phyloP scores from a whole-genome alignment of 2,797 vertebrate species.

The Mus minutoides region DNA sequence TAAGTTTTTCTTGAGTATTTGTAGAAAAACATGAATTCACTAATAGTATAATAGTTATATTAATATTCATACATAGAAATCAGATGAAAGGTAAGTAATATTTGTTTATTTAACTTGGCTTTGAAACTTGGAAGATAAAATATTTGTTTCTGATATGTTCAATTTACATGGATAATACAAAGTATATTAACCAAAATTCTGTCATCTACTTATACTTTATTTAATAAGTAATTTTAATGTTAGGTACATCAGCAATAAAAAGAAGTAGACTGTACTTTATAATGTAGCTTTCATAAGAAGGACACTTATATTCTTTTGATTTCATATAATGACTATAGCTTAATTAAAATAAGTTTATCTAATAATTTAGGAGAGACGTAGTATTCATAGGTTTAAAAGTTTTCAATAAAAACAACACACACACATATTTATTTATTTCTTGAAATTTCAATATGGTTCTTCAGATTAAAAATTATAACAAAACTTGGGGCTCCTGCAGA shows the following conservation, averaged over 20 bases:
- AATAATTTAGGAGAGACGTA: background rate
- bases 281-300: background rate
- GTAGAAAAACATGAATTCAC: background rate
- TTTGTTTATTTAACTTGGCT: background rate
- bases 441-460: background rate
- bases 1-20: background rate
- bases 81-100: background rate
- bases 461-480: background rate
- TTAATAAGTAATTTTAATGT: background rate
- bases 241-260: background rate
- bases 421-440: background rate
- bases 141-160: background rate
- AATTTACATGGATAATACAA: background rate
- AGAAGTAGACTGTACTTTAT: background rate
- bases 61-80: background rate
- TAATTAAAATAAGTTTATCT: background rate
- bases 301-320: background rate
- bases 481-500: background rate
- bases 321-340: background rate
- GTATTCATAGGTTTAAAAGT: background rate
- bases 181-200: background rate
- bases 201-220: background rate
- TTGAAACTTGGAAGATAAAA: background rate
- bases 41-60: background rate
- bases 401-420: background rate